Evolutionary conservation across 2,113 vertebrate species (phyloP).

Genomic region (Atractosteus spatula): DNA sequence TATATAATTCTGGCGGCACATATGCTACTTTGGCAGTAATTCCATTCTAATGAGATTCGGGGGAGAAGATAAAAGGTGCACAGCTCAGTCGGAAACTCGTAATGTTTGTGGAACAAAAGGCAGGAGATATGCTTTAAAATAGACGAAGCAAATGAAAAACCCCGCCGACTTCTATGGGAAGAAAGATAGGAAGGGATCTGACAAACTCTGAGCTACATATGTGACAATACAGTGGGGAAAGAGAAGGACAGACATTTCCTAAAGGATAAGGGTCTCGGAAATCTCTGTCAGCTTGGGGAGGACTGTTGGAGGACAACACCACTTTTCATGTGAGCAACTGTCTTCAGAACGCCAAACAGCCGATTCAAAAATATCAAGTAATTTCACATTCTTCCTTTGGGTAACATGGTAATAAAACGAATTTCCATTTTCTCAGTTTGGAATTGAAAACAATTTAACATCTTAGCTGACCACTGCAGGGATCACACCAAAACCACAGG

Average conservation of each 20-base stretch:
- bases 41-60: conserved; percentile 71
- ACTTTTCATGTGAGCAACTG: no score
- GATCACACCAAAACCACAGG: no score
- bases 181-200: neutral
- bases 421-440: no score
- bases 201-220: conserved; percentile 27
- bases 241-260: conserved; percentile 12
- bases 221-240: conserved; percentile 11
- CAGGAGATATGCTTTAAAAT: conserved; percentile 25
- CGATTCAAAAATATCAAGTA: no score
- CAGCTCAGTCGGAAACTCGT: conserved; percentile 49
- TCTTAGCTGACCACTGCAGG: no score
- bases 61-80: conserved; percentile 58
- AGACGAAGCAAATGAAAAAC: conserved; percentile 19
- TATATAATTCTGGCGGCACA: conserved; percentile 47
- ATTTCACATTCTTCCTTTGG: no score
- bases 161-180: no score
- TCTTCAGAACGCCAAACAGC: no score
- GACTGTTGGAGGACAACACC: no score
- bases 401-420: no score
- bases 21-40: conserved; percentile 62
- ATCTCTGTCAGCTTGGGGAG: conserved; percentile 7
- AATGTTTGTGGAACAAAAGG: conserved; percentile 35
- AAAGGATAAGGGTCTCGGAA: conserved; percentile 16
- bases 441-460: no score